Percentiles rank a stretch among this genome's conserved stretches.
Conservation (phyloP, 2,797 vertebrate genomes). For the Petrocephalus sullivani region DNA sequence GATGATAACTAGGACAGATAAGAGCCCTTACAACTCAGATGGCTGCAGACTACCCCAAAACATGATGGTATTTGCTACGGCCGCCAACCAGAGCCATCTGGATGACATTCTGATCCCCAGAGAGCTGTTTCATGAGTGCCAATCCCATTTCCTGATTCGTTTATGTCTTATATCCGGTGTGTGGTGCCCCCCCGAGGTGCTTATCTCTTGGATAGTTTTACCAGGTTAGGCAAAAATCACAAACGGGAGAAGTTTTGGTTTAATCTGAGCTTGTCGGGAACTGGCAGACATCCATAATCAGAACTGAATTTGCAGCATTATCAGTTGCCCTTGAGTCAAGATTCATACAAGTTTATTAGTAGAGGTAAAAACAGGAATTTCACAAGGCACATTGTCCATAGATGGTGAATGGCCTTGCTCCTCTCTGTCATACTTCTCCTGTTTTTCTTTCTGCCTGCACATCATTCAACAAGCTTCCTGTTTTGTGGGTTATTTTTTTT, state of each 20-base stretch:
- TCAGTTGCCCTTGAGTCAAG: background rate
- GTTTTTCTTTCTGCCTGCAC: background rate
- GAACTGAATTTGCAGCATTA: background rate
- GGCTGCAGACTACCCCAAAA: background rate
- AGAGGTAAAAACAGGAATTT: background rate
- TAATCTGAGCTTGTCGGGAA: background rate
- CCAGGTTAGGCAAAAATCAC: background rate
- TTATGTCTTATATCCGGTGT: background rate
- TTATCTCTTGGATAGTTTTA: background rate
- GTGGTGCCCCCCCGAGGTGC: background rate
- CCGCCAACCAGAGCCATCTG: conserved; percentile 2
- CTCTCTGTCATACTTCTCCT: background rate
- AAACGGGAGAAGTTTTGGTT: background rate
- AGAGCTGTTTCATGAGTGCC: background rate
- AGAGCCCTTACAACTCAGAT: conserved; percentile 13
- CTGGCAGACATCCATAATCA: background rate
- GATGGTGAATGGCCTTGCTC: background rate
- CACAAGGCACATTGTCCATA: background rate
- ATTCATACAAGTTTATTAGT: background rate
- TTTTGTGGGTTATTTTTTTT: background rate
- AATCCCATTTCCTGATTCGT: background rate
- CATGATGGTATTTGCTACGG: background rate
- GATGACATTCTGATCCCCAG: background rate
- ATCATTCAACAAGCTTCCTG: background rate
- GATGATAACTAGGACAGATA: background rate